phyloP scores from a whole-genome alignment of 1,140 invertebrate species.

The Pectinophora gossypiella region DNA sequence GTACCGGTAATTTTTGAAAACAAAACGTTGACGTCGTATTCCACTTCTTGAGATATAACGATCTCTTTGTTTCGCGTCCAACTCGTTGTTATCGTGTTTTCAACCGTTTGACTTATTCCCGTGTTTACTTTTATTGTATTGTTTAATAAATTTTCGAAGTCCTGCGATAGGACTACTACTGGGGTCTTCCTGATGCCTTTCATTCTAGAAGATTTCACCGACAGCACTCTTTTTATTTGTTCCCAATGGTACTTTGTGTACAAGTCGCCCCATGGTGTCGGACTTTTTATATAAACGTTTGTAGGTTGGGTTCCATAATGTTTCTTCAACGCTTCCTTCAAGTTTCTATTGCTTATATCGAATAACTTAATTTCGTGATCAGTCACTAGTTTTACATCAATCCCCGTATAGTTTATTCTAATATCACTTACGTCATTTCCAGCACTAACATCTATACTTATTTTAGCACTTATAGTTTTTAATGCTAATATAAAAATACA shows the following conservation, averaged over 20 bases:
- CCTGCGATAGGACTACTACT: slow-evolving; percentile 34
- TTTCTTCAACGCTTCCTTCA: slow-evolving; percentile 19
- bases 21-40: slow-evolving; percentile 39
- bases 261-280: slow-evolving; percentile 50
- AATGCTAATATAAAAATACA: neutral
- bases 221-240: slow-evolving; percentile 33
- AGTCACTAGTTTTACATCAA: slow-evolving; percentile 15
- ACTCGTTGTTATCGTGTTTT: slow-evolving; percentile 42
- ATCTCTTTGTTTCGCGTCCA: slow-evolving; percentile 41
- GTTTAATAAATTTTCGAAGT: slow-evolving; percentile 49
- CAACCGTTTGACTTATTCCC: slow-evolving; percentile 45
- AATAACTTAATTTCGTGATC: slow-evolving; percentile 24
- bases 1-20: slow-evolving; percentile 33
- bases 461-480: neutral
- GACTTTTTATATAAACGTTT: slow-evolving; percentile 37
- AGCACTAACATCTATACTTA: slow-evolving; percentile 13
- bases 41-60: slow-evolving; percentile 33
- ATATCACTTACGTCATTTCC: slow-evolving; percentile 15
- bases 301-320: slow-evolving; percentile 25
- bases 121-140: slow-evolving; percentile 52
- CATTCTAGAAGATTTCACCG: slow-evolving; percentile 42
- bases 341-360: slow-evolving; percentile 8
- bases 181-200: slow-evolving; percentile 27
- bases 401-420: slow-evolving; percentile 13
- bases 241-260: slow-evolving; percentile 51